phyloP scores from a whole-genome alignment of 2,797 vertebrate species.

The Phataginus tetradactyla region DNA sequence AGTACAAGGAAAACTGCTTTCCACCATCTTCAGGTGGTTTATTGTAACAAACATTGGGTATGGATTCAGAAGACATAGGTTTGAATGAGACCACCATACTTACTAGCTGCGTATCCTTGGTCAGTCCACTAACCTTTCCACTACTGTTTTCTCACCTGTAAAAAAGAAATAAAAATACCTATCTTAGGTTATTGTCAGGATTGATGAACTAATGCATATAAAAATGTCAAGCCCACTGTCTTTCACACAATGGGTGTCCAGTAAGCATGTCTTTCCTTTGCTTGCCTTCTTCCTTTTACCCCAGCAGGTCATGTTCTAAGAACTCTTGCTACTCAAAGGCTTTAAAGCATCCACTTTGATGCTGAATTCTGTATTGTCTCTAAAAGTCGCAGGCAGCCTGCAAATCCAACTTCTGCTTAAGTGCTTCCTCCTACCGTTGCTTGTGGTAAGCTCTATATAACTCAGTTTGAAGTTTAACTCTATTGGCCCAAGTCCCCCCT shows the following conservation, averaged over 20 bases:
- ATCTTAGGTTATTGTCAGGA: conserved; percentile 6
- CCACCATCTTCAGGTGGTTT: not conserved
- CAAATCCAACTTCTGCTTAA: conserved; percentile 67
- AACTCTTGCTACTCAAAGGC: not conserved
- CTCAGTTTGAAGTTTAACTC: conserved; percentile 78
- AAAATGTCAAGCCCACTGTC: not conserved
- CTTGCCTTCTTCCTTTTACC: not conserved
- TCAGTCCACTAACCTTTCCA: not conserved
- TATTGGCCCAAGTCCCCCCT: conserved; percentile 71
- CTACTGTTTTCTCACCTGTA: not conserved
- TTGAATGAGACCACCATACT: not conserved
- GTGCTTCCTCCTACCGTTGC: conserved; percentile 61
- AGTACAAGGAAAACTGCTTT: conserved; percentile 24
- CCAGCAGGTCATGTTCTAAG: not conserved
- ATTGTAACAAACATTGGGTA: not conserved
- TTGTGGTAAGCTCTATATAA: conserved; percentile 59
- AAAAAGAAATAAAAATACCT: not conserved
- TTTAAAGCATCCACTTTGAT: conserved; percentile 47
- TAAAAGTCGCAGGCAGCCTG: conserved; percentile 46
- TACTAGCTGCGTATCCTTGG: not conserved
- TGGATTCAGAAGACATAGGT: not conserved
- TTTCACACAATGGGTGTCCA: not conserved
- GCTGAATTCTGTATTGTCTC: conserved; percentile 63
- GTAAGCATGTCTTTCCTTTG: not conserved
- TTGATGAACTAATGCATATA: not conserved